Base-by-base conservation (phyloP, 2,888 invertebrate species). In the Dexiosoma caninum region DNA sequence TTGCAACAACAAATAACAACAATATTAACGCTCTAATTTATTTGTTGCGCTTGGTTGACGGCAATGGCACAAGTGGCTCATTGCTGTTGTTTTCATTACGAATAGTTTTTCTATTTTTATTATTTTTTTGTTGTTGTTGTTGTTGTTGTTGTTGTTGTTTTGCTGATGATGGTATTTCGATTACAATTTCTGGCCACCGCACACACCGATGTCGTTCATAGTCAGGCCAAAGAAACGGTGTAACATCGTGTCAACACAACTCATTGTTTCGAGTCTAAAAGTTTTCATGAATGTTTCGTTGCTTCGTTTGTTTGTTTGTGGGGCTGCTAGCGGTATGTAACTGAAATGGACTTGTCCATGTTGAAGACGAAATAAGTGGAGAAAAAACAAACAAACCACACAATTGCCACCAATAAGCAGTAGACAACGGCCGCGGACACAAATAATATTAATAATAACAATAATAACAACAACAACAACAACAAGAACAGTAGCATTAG, bases 11-110 rank as follows among this genome's bases (percentile, higher is more conserved):
- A 70, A 72, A 46, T 60, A 82, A 78, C 69, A 83, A 82, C 62
- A 78, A 71, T 82, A 83, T 82, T 83, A 83, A 82, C 82, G 83
- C 83, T 84, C 84, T 83, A 83, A 84, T 84, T 84, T 84, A 84
- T 84, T 83, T 84, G 84, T 83, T 83, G 82, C 83, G 84, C 78
- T 83, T 82, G 84, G 83, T 72, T 84, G 82, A 79, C 81, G 75
- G 77, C 82, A 79, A 81, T 79, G 78, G 78, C 81, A 78, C 78
- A 78, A 82, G 78, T 78, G 78, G 78, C 81, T 78, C 78, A 78
- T 75, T 78, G 75, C 75, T 78, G 70, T 81, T 78, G 66, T 67
- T 77, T 64, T 66, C 70, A 46, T 70, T 78, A 40, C 70, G 46
- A 77, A 51, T 70, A 57, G 30, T n/a, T 53, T 37, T 77, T 59